Conservation (phyloP, 1,140 invertebrate genomes). For the Musca domestica region DNA sequence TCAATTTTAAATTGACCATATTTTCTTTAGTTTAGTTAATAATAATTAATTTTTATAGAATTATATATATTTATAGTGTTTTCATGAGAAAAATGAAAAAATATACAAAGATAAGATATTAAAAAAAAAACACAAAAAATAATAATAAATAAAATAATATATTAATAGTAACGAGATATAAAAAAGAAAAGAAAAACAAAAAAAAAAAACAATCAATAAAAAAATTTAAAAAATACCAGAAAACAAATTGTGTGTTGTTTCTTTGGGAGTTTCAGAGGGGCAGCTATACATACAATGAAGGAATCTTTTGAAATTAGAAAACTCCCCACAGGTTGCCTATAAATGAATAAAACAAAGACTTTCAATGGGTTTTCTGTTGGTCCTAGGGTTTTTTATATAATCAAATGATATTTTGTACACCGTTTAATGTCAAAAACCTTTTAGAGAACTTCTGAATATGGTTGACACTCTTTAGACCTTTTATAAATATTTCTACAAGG, state of each 20-base stretch:
- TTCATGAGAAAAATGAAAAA: slow-evolving; percentile 12
- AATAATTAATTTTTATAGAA: slow-evolving; percentile 21
- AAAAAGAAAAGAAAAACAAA: not conserved
- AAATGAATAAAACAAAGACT: not conserved
- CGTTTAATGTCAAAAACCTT: too few relatives aligned
- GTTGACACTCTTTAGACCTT: too few relatives aligned
- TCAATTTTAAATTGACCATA: slow-evolving; percentile 19
- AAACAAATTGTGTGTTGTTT: not conserved
- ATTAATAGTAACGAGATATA: not conserved
- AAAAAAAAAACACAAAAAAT: not conserved
- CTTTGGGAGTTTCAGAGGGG: too few relatives aligned
- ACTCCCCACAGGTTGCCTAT: too few relatives aligned
- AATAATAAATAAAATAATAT: slow-evolving; percentile 12
- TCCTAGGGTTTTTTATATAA: too few relatives aligned
- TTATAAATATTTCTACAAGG: too few relatives aligned
- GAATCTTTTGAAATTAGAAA: too few relatives aligned
- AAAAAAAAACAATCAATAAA: not conserved
- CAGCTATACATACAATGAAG: too few relatives aligned
- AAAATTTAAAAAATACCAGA: not conserved
- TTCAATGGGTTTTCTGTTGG: not conserved
- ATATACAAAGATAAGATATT: not conserved
- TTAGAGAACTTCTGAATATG: too few relatives aligned
- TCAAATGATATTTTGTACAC: too few relatives aligned
- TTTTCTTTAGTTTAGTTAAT: slow-evolving; percentile 18
- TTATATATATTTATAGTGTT: slow-evolving; percentile 21